Evolutionary conservation across 2,797 vertebrate genomes (phyloP), one percentile per base, ranked within the genome.

Genomic region (Ptychobarbus kaznakovi): DNA sequence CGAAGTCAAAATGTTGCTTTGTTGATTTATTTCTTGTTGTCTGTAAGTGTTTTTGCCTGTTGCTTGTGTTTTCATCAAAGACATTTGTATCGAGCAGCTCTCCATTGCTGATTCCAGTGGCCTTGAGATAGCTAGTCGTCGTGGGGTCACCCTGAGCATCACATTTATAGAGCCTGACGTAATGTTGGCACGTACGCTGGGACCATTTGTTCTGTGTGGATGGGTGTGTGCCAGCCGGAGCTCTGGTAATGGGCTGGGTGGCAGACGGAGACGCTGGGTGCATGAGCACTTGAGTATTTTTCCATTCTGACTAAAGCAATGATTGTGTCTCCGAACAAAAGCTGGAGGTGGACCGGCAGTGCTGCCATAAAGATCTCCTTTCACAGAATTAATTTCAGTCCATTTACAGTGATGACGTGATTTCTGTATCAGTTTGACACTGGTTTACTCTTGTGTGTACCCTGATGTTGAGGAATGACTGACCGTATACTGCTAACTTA

Each of bases 81-180:
- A 32, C 35, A 44, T 68, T 51, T 84, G 32, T 25, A 77, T 79
- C 12, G 49, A 79, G 12, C 65, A 20, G 25, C 75, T 80, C 69
- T 61, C 53, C 9, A 58, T 74, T 15, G 16, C 13, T 3, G n/a
- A 84, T 76, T 44, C 32, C 83, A 73, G 68, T 74, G 78, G 77
- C 77, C 84, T 85, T 85, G 84, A 85, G 68, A 65, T 69, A 13
- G 28, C 1, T 22, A 80, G 28, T 79, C 56, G 56, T 74, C 28
- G 11, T 2, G 13, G 56, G 84, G 84, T 85, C 84, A 85, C 84
- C 84, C 84, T 85, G 69, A 85, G 56, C 70, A 58, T 79, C 83
- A 85, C 77, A 74, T 85, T 80, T 74, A 85, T 85, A 74, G 84
- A 63, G 53, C 25, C 84, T 85, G 84, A 85, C 56, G 84, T 80